Evolutionary conservation across 2,113 vertebrate species (phyloP).

Genomic region (Melanostigma gelatinosum): DNA sequence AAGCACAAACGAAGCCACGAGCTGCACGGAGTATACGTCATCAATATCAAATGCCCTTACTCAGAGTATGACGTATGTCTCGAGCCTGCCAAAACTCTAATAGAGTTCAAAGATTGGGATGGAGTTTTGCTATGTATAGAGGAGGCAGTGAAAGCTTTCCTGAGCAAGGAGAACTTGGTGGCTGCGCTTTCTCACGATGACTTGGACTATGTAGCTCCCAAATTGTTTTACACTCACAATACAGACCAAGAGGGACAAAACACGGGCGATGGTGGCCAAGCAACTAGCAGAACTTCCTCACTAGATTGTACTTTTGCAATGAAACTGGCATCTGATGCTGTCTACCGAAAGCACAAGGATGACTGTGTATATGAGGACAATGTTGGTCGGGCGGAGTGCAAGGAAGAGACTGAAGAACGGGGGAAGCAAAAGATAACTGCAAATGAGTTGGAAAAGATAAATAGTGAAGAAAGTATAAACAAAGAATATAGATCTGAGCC

Average conservation of each 20-base stretch:
- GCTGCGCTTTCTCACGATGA: constrained; percentile 85
- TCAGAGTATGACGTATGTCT: constrained; percentile 93
- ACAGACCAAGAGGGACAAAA: constrained; percentile 54
- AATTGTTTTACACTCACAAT: constrained; percentile 59
- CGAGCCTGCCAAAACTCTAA: constrained; percentile 93
- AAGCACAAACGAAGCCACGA: constrained; percentile 85
- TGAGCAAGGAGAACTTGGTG: constrained; percentile 88
- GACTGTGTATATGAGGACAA: neutral
- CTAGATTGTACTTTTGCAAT: constrained; percentile 78
- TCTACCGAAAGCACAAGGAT: constrained; percentile 78
- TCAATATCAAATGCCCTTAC: constrained; percentile 89
- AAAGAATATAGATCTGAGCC: constrained; percentile 5
- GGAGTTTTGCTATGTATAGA: constrained; percentile 87
- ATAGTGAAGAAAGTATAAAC: constrained; percentile 8
- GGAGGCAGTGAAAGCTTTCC: constrained; percentile 89
- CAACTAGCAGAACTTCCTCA: constrained; percentile 64
- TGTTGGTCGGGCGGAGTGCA: constrained; percentile 1
- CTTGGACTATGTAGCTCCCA: constrained; percentile 78
- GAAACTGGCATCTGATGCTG: constrained; percentile 86
- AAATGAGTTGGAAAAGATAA: constrained; percentile 3
- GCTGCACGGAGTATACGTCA: constrained; percentile 87
- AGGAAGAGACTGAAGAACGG: constrained; percentile 6
- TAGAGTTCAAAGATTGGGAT: constrained; percentile 96
- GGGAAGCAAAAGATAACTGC: neutral
- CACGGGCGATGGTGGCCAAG: constrained; percentile 55